Conservation (phyloP, 1,140 invertebrate species). For the Drosophila albomicans region DNA sequence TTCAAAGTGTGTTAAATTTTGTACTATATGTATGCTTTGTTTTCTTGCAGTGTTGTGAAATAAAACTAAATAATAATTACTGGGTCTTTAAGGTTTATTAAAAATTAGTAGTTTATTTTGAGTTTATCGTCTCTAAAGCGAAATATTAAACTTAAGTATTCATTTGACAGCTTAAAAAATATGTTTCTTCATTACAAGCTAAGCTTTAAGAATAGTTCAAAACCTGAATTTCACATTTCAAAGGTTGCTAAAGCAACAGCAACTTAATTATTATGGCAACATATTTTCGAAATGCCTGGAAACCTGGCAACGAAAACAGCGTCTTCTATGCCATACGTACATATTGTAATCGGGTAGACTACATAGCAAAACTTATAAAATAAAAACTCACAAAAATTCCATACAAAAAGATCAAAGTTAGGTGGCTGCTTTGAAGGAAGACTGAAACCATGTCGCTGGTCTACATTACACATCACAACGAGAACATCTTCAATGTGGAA, state of each 20-base stretch:
- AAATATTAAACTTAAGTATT: no score
- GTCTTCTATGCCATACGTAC: not conserved
- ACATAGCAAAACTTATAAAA: not conserved
- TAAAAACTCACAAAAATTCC: conserved; percentile 18
- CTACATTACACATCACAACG: conserved; percentile 85
- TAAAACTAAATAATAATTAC: no score
- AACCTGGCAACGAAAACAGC: conserved; percentile 32
- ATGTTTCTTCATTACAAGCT: no score
- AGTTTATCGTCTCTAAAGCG: no score
- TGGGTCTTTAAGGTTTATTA: no score
- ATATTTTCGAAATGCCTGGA: not conserved
- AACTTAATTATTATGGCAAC: conserved; percentile 22
- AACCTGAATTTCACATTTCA: not conserved
- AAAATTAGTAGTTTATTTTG: no score
- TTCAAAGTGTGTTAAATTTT: no score
- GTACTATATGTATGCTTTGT: no score
- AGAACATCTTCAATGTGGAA: conserved; percentile 85
- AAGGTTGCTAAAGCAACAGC: conserved; percentile 27
- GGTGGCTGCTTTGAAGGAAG: not conserved
- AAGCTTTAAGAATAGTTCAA: not conserved
- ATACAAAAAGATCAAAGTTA: not conserved
- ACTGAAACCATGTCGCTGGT: conserved; percentile 84
- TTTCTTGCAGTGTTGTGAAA: no score
- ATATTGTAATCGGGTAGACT: conserved; percentile 11
- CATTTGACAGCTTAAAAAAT: no score